Percentiles rank a stretch among this genome's conserved stretches.
Conservation (phyloP, 2,888 invertebrate species). For the Itoplectis maculator region DNA sequence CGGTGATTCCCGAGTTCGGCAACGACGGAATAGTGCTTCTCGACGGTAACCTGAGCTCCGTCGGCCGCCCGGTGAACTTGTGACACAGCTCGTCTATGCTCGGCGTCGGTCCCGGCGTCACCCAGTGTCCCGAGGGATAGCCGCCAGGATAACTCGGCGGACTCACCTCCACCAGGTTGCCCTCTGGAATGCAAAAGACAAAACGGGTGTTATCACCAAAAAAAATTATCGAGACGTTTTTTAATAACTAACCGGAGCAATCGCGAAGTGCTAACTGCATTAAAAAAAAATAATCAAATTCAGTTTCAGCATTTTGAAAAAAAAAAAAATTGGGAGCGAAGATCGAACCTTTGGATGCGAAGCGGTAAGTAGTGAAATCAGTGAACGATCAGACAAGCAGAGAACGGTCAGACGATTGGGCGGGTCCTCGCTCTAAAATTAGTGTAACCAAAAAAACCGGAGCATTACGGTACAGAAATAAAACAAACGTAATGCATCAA, state of each 20-base stretch:
- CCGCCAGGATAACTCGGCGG: conserved; percentile 83
- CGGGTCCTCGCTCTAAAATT: not conserved
- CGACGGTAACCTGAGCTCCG: conserved; percentile 83
- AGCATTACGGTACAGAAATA: not conserved
- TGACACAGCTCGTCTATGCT: conserved; percentile 84
- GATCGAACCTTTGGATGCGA: not conserved
- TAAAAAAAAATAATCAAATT: too few relatives aligned
- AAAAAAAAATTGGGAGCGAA: too few relatives aligned
- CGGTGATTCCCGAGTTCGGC: conserved; percentile 72
- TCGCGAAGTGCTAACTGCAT: too few relatives aligned
- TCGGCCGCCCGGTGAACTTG: conserved; percentile 82
- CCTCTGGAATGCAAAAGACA: conserved; percentile 75
- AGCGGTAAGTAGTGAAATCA: not conserved
- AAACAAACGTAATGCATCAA: not conserved
- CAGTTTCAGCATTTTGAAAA: too few relatives aligned
- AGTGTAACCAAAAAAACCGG: not conserved
- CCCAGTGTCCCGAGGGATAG: conserved; percentile 85
- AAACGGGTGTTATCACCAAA: too few relatives aligned
- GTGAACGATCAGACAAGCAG: conserved; percentile 6
- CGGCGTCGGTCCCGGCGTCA: conserved; percentile 85
- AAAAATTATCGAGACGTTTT: too few relatives aligned
- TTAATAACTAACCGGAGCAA: too few relatives aligned
- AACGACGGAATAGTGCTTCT: conserved; percentile 80
- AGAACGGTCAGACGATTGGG: not conserved
- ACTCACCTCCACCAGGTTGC: conserved; percentile 81